Conservation (phyloP, 2,797 vertebrate species). For the Varecia variegata region DNA sequence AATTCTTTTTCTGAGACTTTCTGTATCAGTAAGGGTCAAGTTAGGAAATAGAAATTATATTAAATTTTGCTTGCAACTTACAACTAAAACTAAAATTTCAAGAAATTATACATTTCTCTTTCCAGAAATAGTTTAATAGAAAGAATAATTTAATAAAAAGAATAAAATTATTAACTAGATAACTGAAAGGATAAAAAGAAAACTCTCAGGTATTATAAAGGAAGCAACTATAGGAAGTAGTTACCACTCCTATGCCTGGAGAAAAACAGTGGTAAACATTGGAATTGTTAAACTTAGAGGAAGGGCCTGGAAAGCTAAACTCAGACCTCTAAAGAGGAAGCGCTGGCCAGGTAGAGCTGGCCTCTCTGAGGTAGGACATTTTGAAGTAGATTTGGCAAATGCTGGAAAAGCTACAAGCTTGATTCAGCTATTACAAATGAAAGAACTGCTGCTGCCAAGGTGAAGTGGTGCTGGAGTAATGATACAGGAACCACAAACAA, state of each 20-base stretch:
- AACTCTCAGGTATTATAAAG: background rate
- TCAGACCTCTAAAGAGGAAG: background rate
- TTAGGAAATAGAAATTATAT: background rate
- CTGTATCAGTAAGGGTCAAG: background rate
- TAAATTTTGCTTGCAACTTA: too few species aligned
- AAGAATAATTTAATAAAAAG: background rate
- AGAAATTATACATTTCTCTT: slow-evolving; percentile 5
- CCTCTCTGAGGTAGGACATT: background rate
- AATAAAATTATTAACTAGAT: background rate
- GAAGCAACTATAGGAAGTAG: background rate
- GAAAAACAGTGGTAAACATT: background rate
- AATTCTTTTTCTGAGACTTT: background rate
- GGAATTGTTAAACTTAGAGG: background rate
- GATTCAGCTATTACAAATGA: background rate
- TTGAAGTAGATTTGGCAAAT: background rate
- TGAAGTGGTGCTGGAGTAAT: background rate
- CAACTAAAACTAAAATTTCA: too few species aligned
- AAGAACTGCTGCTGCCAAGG: background rate
- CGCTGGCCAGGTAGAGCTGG: background rate
- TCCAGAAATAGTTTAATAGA: background rate
- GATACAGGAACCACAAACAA: background rate
- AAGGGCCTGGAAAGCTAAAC: background rate
- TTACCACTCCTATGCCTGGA: background rate
- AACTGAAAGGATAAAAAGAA: background rate
- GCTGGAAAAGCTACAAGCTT: background rate